Evolutionary conservation across 1,140 invertebrate species (phyloP), one percentile per base, ranked within the genome.

Genomic region (Aleiodes sp.): DNA sequence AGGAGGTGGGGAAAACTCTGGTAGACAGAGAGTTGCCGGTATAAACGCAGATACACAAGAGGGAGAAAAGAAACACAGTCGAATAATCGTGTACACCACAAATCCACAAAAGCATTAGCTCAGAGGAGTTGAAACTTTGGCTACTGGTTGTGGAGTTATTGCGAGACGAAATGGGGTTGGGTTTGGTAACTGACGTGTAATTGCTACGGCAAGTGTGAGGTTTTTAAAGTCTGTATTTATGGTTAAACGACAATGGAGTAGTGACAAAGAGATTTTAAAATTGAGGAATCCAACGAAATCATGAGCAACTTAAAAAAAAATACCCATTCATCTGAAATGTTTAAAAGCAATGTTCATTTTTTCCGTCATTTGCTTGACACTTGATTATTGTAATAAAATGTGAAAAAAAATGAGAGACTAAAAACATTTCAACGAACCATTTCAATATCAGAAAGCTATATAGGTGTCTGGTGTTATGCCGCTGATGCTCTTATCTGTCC

Each of bases 51-150:
- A 33, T 64, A 0, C 10, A 14, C 29, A 28, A 33, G 43, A 57
- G 64, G 31, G 33, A 65, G 62, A 65, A 57, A 28, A 70, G 60
- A 41, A 65, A 73, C 69, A 59, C 68, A 70, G 57, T 73, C 59
- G 72, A 70, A 70, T 76, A 76, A 79, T 78, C 75, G 75, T 69
- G 75, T 74, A 75, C 71, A 79, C 77, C 77, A 73, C 77, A 80
- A 78, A 80, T 79, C 77, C 76, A 74, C 69, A 70, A 74, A 75
- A 73, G 72, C 73, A 71, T 69, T 69, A 76, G 71, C 37, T 64
- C 66, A 68, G 64, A 14, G 14, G 35, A 59, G 46, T 43, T 35
- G 16, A 46, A 65, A 29, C n/a, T 14, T 19, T 12, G 31, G 31
- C 9, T 6, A 35, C 19, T 24, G 2, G 9, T 35, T 59, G 35